Percentiles rank a stretch among this genome's conserved stretches.
These are phyloP conservation scores for Melitaea athalia DNA, from an alignment of 2,888 invertebrate genomes.

Conservation along the genomic window DNA sequence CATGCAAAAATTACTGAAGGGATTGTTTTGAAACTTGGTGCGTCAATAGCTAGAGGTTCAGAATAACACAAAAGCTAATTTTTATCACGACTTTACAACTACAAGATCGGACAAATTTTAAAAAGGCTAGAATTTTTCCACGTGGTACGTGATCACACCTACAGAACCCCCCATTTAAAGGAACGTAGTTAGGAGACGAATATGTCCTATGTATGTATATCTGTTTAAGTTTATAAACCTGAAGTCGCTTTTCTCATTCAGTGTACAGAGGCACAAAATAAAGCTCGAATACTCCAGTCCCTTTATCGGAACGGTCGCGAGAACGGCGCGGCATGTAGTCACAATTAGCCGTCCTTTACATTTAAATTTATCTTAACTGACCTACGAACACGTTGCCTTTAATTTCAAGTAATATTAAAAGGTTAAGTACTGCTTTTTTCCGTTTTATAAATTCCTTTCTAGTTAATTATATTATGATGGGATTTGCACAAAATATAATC, in stretches of 20 bases:
- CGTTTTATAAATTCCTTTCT: background rate
- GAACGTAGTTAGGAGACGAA: too few species aligned
- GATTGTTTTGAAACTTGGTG: too few species aligned
- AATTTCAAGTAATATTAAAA: constrained; percentile 2
- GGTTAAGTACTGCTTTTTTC: constrained; percentile 3
- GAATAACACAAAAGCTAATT: too few species aligned
- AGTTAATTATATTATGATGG: background rate
- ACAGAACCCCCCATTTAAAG: too few species aligned
- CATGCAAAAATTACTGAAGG: too few species aligned
- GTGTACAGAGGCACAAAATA: constrained; percentile 25
- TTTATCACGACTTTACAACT: too few species aligned
- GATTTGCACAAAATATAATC: too few species aligned
- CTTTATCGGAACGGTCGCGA: constrained; percentile 33
- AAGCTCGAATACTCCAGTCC: constrained; percentile 19
- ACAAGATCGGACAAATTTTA: too few species aligned
- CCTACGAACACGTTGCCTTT: background rate
- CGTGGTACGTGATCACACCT: too few species aligned
- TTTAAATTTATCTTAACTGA: constrained; percentile 26
- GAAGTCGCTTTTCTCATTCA: constrained; percentile 1
- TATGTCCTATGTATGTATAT: background rate
- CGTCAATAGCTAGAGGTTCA: too few species aligned
- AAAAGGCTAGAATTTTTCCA: too few species aligned
- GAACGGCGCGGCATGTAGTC: constrained; percentile 19
- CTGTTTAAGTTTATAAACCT: background rate
- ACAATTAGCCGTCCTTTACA: constrained; percentile 36